These are phyloP conservation scores for Syrmaticus mikado DNA, from an alignment of 2,113 vertebrate genomes.

Conservation along the genomic window DNA sequence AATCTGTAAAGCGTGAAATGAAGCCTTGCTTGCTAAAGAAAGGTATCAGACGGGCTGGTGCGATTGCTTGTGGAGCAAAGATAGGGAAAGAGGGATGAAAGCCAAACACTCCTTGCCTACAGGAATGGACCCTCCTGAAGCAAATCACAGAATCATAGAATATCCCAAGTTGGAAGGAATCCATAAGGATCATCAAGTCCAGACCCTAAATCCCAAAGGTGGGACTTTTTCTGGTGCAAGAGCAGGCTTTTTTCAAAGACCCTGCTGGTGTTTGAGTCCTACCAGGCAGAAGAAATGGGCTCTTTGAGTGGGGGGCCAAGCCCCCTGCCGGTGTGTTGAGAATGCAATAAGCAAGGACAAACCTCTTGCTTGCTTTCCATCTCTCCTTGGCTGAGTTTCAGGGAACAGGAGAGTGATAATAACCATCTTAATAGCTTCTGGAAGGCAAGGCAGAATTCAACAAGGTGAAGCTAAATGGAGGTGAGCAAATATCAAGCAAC, in stretches of 20 bases:
- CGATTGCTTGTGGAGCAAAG: constrained; percentile 27
- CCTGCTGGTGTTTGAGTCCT: neutral
- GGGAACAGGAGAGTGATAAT: constrained; percentile 20
- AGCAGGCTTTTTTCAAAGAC: neutral
- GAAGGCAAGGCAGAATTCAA: constrained; percentile 40
- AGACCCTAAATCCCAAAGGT: neutral
- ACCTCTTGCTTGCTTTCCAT: constrained; percentile 12
- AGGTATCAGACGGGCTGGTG: constrained; percentile 14
- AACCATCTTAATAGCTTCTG: constrained; percentile 56
- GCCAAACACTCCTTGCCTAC: neutral
- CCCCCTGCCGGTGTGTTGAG: neutral
- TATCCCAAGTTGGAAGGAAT: too few relatives aligned
- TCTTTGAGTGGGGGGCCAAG: neutral
- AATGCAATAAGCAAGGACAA: constrained; percentile 2
- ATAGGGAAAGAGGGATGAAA: constrained; percentile 7
- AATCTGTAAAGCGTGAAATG: constrained; percentile 27
- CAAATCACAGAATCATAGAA: neutral
- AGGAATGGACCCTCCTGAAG: neutral
- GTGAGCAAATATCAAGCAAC: neutral
- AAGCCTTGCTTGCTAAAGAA: constrained; percentile 28
- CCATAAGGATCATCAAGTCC: too few relatives aligned
- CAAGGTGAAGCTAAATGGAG: neutral
- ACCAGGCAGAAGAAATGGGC: neutral
- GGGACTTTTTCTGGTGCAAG: neutral
- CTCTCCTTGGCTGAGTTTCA: constrained; percentile 43